Evolutionary conservation across 2,113 vertebrate species (phyloP), one percentile per base, ranked within the genome.

Genomic region (Chloebia gouldiae): DNA sequence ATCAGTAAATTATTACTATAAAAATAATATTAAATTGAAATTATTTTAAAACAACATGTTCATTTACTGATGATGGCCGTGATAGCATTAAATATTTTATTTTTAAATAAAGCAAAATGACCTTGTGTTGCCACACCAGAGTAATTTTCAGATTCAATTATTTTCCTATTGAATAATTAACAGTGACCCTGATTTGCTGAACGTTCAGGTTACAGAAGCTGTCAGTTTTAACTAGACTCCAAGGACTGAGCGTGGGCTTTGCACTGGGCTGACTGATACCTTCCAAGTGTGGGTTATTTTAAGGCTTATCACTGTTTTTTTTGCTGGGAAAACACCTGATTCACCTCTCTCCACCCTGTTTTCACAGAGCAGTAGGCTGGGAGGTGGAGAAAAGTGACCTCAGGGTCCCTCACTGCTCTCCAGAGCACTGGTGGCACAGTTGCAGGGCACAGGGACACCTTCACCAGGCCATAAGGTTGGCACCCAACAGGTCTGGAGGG

Each of bases 121-220:
- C 90, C 93, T 96, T 82, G 92, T 31, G 72, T 80, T 69, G 54
- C 63, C 59, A 59, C 53, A 44, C 73, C 44, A 53, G 47, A 82
- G 7, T 72, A 72, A 57, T 91, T 91, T 95, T 81, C 78, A 82
- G 45, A 86, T 53, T 72, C 53, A 90, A 66, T 94, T 91, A 63
- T 81, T 92, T 86, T 80, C 31, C 73, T 84, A 1, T 7, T 95
- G 86, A 91, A 92, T 93, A 95, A 95, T 93, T 93, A 93, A 95
- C 33, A 33, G 65, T 51, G 89, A 40, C 89, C 83, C 56, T 93
- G 86, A 83, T 91, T 89, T 71, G 56, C 40, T 56, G 86, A 81
- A 44, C 0, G 0, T 35, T 65, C 82, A 78, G 72, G 64, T 81
- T 47, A 20, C 72, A 68, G 60, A 27, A 81, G 65, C 81, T 86